Evolutionary conservation across 2,113 vertebrate genomes (phyloP).

Genomic region (Lontra canadensis): DNA sequence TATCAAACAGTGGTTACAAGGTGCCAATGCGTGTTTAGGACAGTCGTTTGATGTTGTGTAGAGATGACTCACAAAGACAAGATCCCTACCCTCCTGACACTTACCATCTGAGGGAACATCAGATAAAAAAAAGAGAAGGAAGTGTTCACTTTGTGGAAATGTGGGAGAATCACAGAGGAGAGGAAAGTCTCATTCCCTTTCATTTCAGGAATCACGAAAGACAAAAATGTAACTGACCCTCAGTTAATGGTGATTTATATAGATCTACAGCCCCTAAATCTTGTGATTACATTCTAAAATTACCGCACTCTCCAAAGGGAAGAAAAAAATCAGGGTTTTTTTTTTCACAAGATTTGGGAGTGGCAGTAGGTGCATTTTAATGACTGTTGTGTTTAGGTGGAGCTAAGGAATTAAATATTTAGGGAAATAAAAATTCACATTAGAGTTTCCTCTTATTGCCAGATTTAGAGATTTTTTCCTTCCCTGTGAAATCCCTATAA

Average conservation of each 20-base stretch:
- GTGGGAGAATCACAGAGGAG: not conserved
- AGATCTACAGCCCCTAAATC: not conserved
- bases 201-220: not conserved
- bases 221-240: not conserved
- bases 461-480: slow-evolving; percentile 42
- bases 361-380: not conserved
- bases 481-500: not conserved
- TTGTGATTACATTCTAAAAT: slow-evolving; percentile 39
- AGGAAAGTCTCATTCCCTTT: not conserved
- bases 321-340: not conserved
- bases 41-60: not conserved
- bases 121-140: not conserved
- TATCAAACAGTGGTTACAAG: not conserved
- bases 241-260: not conserved
- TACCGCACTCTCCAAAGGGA: not conserved
- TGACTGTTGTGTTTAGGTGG: not conserved
- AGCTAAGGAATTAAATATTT: not conserved
- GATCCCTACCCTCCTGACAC: not conserved
- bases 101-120: not conserved
- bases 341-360: not conserved
- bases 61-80: not conserved
- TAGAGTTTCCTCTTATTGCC: not conserved
- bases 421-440: slow-evolving; percentile 18
- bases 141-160: not conserved
- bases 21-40: not conserved